A percentile compares a stretch with the other conserved stretches of the same genome.
These are phyloP conservation scores for Stenurella melanura DNA, from an alignment of 2,888 invertebrate genomes.

Conservation along the genomic window DNA sequence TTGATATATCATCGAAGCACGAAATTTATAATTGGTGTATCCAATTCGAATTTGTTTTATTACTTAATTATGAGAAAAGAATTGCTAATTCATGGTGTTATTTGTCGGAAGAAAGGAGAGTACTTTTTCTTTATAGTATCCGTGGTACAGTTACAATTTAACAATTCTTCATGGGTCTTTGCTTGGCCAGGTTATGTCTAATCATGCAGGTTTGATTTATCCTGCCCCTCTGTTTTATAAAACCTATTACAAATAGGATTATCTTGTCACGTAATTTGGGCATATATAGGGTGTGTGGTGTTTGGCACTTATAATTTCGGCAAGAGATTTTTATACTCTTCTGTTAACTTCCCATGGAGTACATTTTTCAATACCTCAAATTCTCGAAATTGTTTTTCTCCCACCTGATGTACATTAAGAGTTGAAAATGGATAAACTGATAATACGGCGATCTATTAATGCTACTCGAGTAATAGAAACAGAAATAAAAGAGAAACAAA, in stretches of 20 bases:
- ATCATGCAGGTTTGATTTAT: not conserved
- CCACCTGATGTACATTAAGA: too few relatives aligned
- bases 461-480: too few relatives aligned
- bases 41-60: slow-evolving; percentile 35
- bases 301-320: too few relatives aligned
- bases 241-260: not conserved
- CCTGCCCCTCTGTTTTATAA: not conserved
- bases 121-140: slow-evolving; percentile 2
- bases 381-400: too few relatives aligned
- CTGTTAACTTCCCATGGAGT: too few relatives aligned
- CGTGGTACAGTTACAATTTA: not conserved
- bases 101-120: not conserved
- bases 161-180: not conserved
- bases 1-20: slow-evolving; percentile 36
- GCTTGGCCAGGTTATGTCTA: not conserved
- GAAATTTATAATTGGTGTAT: slow-evolving; percentile 33
- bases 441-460: too few relatives aligned
- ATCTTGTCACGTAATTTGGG: not conserved
- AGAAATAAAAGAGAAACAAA: too few relatives aligned
- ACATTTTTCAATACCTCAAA: too few relatives aligned
- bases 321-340: too few relatives aligned
- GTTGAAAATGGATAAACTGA: too few relatives aligned
- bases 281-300: not conserved
- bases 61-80: slow-evolving; percentile 20
- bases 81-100: slow-evolving; percentile 1